phyloP scores from a whole-genome alignment of 2,113 vertebrate species.

The Oriolus oriolus region DNA sequence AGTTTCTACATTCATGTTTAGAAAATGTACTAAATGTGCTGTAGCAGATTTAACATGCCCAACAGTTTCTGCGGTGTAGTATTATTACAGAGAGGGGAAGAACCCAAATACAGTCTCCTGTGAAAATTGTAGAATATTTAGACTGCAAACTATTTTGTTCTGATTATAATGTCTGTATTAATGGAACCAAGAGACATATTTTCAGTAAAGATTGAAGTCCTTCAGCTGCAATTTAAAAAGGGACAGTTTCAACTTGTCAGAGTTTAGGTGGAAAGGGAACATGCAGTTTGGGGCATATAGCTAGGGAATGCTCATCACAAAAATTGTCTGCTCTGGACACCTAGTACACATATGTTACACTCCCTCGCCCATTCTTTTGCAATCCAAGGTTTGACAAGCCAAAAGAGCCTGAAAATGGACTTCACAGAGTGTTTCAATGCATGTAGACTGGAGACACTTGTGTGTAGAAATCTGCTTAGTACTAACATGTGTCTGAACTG shows the following conservation, averaged over 20 bases:
- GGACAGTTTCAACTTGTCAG: background rate
- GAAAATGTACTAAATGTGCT: background rate
- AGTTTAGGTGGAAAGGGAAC: background rate
- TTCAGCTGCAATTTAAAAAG: background rate
- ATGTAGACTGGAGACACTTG: background rate
- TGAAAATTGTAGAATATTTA: background rate
- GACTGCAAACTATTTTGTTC: background rate
- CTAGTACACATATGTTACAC: background rate
- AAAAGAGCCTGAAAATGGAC: background rate
- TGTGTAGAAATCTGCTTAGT: background rate
- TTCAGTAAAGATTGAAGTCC: background rate
- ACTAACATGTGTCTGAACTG: background rate
- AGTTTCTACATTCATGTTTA: background rate
- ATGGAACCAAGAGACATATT: background rate
- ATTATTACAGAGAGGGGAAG: background rate
- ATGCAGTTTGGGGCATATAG: accelerated
- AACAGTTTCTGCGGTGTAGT: background rate
- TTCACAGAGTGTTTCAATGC: background rate
- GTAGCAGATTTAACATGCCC: background rate
- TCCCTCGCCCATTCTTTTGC: background rate
- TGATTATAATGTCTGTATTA: background rate
- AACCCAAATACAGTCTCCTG: background rate
- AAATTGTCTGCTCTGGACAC: background rate
- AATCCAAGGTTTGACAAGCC: background rate
- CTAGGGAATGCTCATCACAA: background rate